phyloP scores from a whole-genome alignment of 1,140 invertebrate genomes.

The Leguminivora glycinivorella region DNA sequence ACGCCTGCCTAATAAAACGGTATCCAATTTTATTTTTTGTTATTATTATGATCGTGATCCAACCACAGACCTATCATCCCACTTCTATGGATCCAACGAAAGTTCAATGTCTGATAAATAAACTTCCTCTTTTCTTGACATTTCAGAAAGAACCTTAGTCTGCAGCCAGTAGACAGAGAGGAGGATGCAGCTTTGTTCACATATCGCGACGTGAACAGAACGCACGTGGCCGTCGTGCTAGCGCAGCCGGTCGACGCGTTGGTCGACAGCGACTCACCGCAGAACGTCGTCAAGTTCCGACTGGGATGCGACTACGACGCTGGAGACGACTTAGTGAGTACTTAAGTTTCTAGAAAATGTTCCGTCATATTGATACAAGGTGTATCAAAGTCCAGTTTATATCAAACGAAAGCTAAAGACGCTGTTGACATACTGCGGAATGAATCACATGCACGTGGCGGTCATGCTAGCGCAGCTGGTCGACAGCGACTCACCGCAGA shows the following conservation, averaged over 20 bases:
- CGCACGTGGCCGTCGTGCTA: slow-evolving; percentile 85
- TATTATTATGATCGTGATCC: no score
- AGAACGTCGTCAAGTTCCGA: slow-evolving; percentile 91
- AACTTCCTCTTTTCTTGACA: background rate
- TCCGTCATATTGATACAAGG: no score
- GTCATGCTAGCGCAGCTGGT: slow-evolving; percentile 88
- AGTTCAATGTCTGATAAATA: no score
- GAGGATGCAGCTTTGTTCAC: slow-evolving; percentile 87
- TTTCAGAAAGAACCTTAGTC: slow-evolving; percentile 81
- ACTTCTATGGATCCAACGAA: no score
- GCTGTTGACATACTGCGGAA: slow-evolving; percentile 84
- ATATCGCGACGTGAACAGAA: slow-evolving; percentile 84
- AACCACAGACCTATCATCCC: no score
- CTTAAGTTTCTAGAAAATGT: no score
- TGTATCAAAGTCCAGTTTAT: no score
- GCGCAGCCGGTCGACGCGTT: slow-evolving; percentile 87
- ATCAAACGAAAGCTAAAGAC: no score
- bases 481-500: slow-evolving; percentile 88
- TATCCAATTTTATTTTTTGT: no score
- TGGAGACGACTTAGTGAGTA: slow-evolving; percentile 81
- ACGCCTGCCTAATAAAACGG: no score
- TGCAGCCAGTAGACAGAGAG: slow-evolving; percentile 86
- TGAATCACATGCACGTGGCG: slow-evolving; percentile 87
- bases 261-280: slow-evolving; percentile 88
- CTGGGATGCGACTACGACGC: slow-evolving; percentile 82